Conservation (phyloP, 2,113 vertebrate genomes). For the Cepphus grylle region DNA sequence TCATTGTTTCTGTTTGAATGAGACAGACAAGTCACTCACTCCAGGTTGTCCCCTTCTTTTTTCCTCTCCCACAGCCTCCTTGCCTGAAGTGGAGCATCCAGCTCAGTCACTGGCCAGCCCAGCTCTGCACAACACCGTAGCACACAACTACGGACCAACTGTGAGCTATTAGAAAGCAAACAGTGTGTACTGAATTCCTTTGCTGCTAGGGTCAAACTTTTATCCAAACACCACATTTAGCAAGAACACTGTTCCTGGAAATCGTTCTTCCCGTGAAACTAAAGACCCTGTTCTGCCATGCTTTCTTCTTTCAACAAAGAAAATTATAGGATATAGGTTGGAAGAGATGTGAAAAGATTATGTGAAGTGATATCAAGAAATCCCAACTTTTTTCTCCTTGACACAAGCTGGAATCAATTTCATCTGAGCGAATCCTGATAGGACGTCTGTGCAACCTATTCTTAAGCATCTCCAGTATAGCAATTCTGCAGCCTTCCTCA, state of each 20-base stretch:
- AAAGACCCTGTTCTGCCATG: not conserved
- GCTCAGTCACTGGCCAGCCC: not conserved
- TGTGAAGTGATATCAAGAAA: not conserved
- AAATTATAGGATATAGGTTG: not conserved
- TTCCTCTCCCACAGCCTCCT: not conserved
- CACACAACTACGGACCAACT: not conserved
- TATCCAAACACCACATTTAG: not conserved
- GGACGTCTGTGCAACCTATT: not conserved
- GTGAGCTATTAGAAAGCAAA: not conserved
- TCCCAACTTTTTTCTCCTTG: fast-evolving
- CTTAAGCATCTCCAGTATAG: not conserved
- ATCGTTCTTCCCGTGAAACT: fast-evolving
- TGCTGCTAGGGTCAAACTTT: not conserved
- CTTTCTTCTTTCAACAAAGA: not conserved
- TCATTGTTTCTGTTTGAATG: not conserved
- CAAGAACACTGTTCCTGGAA: not conserved
- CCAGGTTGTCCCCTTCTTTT: not conserved
- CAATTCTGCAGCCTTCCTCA: not conserved
- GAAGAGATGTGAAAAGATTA: not conserved
- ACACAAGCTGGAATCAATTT: not conserved
- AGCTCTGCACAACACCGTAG: not conserved
- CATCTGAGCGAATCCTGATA: not conserved
- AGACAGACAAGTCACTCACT: not conserved
- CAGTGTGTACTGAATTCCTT: not conserved
- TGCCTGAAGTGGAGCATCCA: not conserved